phyloP scores from a whole-genome alignment of 1,140 invertebrate genomes.

The Tetraneura akinire region DNA sequence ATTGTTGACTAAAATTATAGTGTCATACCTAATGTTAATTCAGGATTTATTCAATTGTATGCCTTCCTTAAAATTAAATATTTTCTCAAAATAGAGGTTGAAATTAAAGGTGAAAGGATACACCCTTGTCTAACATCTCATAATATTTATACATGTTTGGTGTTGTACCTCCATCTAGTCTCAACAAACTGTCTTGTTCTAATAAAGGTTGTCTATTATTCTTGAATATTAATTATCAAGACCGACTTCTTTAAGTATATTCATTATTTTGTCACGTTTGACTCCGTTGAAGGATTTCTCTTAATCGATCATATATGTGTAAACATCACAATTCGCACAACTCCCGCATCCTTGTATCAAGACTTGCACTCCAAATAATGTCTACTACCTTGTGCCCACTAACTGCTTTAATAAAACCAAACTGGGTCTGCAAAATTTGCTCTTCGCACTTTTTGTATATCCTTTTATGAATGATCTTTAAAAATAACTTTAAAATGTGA shows the following conservation, averaged over 20 bases:
- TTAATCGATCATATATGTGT: too few relatives aligned
- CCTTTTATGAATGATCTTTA: constrained; percentile 54
- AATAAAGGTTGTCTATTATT: too few relatives aligned
- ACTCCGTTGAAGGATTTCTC: too few relatives aligned
- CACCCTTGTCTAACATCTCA: not conserved
- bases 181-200: too few relatives aligned
- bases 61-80: too few relatives aligned
- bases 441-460: constrained; percentile 49
- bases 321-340: not conserved
- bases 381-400: constrained; percentile 54
- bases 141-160: not conserved
- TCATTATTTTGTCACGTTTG: too few relatives aligned
- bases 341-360: constrained; percentile 51
- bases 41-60: too few relatives aligned
- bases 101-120: too few relatives aligned
- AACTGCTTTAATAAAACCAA: constrained; percentile 53
- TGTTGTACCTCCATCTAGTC: constrained; percentile 2
- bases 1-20: too few relatives aligned
- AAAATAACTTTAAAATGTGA: constrained; percentile 54
- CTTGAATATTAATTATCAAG: too few relatives aligned
- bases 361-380: constrained; percentile 50
- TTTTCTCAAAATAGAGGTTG: too few relatives aligned
- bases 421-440: constrained; percentile 41
- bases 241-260: not conserved
- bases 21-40: too few relatives aligned